Base-by-base conservation (phyloP, 2,888 invertebrate species). In the Cerceris rybyensis region DNA sequence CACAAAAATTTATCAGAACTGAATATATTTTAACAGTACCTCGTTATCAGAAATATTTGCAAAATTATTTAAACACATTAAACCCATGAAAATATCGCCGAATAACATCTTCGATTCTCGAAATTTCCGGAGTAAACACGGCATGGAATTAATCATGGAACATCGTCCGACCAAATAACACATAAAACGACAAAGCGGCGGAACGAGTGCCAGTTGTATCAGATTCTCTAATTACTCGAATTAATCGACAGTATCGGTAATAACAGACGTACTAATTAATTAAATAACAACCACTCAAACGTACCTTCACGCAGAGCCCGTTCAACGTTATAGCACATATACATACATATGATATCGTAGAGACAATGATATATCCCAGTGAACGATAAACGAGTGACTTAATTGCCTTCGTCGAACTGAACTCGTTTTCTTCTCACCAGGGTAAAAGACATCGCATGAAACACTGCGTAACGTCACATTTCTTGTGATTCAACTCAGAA, bases 401-500 rank as follows among this genome's bases (percentile, higher is more conserved):
- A 74, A 70, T 70, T 70, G 74, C 13, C 57, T 54, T 55, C 55
- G 17, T 55, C 55, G 55, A 55, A 17, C 7, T 17, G 50, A 0
- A 17, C 7, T 7, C 7, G 55, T 7, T 52, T 7, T 14, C 13
- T n/a, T 13, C 7, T 14, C n/a, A 13, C 46, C 8, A 7, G n/a
- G 52, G 7, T 28, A 28, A 28, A 55, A 2, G 55, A 16, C 55
- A 0, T 7, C 7, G 7, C 7, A 16, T 55, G 55, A 55, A 28
- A 55, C 17, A 7, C 55, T 39, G 8, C 8, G 14, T n/a, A 8
- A 11, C 17, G 58, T 52, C 64, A 17, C 28, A 28, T 8, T 7
- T 14, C 60, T 42, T 61, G 77, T 70, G 70, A 65, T 49, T 69
- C 69, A 65, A 69, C 65, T 70, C 6, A 70, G 63, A 67, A 67